Base-by-base conservation (phyloP, 2,797 vertebrate genomes). In the Botia almorhae region DNA sequence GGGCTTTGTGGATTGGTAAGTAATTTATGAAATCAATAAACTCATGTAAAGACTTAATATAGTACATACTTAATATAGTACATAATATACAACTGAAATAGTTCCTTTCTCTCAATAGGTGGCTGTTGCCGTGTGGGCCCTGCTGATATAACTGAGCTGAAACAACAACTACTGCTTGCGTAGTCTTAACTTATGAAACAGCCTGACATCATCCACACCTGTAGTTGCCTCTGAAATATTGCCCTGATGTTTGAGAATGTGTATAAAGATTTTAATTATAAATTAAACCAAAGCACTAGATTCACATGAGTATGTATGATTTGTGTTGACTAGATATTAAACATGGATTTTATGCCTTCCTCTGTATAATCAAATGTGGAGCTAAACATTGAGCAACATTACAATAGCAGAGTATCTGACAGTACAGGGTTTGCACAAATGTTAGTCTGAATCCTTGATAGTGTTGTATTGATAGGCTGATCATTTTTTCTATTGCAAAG, bases 81-180 rank as follows among this genome's bases (percentile, higher is more conserved):
- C 70, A 60, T 69, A 26, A n/a, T n/a, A n/a, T n/a, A 64, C 23
- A 19, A 68, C 4, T 26, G 6, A 17, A 65, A 29, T 13, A 0
- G 72, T 1, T 4, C 1, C 5, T 70, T 64, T 81, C 81, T 26
- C 50, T 85, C 55, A 65, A n/a, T 67, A 95, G 95, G 95, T 8
- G 95, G 95, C 16, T 96, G 95, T 84, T 96, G 95, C 67, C 87
- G 92, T 3, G 82, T 93, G 1, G 11, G 88, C 46, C 94, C 95
- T 0, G 67, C 86, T 76, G 89, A 94, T 56, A 93, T 95, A 7
- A 71, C 87, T 2, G 85, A 90, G 74, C 26, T 95, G 58, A 89
- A 79, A 60, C 78, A 79, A 63, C 72, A 79, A 61, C 71, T 95
- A 26, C 50, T 80, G 55, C 58, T 55, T 46, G 16, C 26, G 53